phyloP scores from a whole-genome alignment of 2,113 vertebrate species.

The Cyphomyrus plagiostoma region DNA sequence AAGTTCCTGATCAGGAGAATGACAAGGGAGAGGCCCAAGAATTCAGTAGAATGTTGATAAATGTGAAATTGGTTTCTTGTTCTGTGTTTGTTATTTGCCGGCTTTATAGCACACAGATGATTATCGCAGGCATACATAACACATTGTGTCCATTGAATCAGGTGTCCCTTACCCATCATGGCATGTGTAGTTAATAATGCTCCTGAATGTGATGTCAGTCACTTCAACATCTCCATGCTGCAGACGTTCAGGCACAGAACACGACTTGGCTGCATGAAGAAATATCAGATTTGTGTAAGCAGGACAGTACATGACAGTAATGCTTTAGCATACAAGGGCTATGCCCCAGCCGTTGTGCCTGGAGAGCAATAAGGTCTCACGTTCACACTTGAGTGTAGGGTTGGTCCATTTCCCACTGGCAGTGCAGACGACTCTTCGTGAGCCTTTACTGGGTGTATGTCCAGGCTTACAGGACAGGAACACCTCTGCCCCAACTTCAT shows the following conservation, averaged over 20 bases:
- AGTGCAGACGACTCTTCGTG: slow-evolving; percentile 61
- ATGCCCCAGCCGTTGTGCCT: too few species aligned
- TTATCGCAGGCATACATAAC: too few species aligned
- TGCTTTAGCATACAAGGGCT: not conserved
- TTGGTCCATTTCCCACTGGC: slow-evolving; percentile 60
- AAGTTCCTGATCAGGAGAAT: not conserved
- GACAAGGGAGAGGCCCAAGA: not conserved
- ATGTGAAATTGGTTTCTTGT: not conserved
- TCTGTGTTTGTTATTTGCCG: not conserved
- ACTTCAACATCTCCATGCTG: slow-evolving; percentile 56
- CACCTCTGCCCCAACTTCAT: slow-evolving; percentile 56
- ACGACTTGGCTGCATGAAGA: slow-evolving; percentile 61
- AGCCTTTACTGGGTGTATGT: slow-evolving; percentile 47
- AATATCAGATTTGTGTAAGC: not conserved
- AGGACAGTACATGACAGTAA: not conserved
- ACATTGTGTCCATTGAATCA: not conserved
- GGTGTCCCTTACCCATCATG: slow-evolving; percentile 67
- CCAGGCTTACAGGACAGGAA: slow-evolving; percentile 61
- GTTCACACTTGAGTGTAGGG: slow-evolving; percentile 60
- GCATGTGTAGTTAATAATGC: slow-evolving; percentile 66
- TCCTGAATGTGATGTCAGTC: slow-evolving; percentile 58
- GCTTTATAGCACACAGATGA: not conserved
- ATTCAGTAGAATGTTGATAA: not conserved
- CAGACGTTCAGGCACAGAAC: slow-evolving; percentile 55
- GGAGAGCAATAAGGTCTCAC: slow-evolving; percentile 56